Evolutionary conservation across 2,888 invertebrate species (phyloP), one percentile per base, ranked within the genome.

Genomic region (Phragmatobia fuliginosa): DNA sequence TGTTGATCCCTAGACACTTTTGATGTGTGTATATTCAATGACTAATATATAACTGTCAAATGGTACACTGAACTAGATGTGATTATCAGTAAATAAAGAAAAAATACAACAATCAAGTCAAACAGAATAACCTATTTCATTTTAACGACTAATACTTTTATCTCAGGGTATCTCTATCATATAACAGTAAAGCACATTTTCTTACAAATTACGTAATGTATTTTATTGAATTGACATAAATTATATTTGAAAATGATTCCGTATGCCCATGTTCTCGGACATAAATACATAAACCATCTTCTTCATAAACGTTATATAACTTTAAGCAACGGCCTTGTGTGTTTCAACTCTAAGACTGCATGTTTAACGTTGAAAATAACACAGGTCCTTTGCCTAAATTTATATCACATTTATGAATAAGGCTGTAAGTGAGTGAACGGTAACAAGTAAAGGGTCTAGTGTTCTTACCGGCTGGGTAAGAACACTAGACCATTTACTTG

Each of bases 11-110:
- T n/a, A n/a, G n/a, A n/a, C n/a, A n/a, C n/a, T n/a, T n/a, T n/a
- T n/a, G n/a, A n/a, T n/a, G n/a, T n/a, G n/a, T n/a, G n/a, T n/a
- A 31, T 56, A 31, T 49, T 61, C 28, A 49, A 63, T 49, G 58
- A 65, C 28, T 67, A 56, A 62, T 56, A 67, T 28, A 61, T 21
- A 52, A 28, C 52, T 38, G 36, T 21, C 31, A 66, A 28, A 59
- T 41, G 41, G 56, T 41, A 18, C n/a, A 8, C 58, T 21, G 59
- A 38, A 68, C 11, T 65, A 38, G 31, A 59, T 45, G 33, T 61
- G 60, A 63, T 63, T 38, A 25, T 58, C 59, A 62, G 66, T 33
- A 66, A 62, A 62, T 21, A 33, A 25, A 32, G 59, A 63, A 58
- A 52, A 32, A 31, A 33, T 0, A 36, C 5, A n/a, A 31, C 45